Base-by-base conservation (phyloP, 2,888 invertebrate species). In the Stenichneumon culpator region DNA sequence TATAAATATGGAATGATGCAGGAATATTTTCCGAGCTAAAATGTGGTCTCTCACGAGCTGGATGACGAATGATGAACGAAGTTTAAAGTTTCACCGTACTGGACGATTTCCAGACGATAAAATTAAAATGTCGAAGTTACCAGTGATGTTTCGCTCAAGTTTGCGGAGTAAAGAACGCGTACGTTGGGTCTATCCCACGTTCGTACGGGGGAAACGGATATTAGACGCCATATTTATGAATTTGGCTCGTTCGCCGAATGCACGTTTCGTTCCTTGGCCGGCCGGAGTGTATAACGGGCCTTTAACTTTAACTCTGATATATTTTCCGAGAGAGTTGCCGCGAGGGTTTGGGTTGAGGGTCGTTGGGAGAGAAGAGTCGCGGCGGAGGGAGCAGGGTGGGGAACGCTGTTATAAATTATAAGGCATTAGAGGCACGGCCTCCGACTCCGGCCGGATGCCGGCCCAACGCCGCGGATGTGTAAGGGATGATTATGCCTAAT, bases 401-500 rank as follows among this genome's bases (percentile, higher is more conserved):
- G 89, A 89, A 89, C 90, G 88, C 87, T 87, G 93, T 93, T 93
- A 93, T 93, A 93, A 93, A 94, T 94, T 94, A 93, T 93, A 93
- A 93, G 93, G 93, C 92, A 93, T 94, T 93, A 93, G 90, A 83
- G 86, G 86, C 85, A 82, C 79, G 85, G 86, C 79, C 84, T 77
- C 81, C 77, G 77, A 80, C 83, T 86, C 77, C 70, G 60, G 72
- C 63, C 86, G 82, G 83, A 83, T 82, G 83, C 82, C 79, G 80
- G 87, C 79, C 90, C 87, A 88, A 89, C 88, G 90, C 88, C 87
- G 87, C 79, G 93, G 92, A 92, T 93, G 93, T 93, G 92, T 90
- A 92, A 92, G 93, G 93, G 93, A 93, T 93, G 94, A 93, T 94
- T 93, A 93, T 93, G 92, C 93, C 93, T 94, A 94, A 94, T 94